Evolutionary conservation across 2,888 invertebrate genomes (phyloP), one percentile per base, ranked within the genome.

Genomic region (Eulithis testata): DNA sequence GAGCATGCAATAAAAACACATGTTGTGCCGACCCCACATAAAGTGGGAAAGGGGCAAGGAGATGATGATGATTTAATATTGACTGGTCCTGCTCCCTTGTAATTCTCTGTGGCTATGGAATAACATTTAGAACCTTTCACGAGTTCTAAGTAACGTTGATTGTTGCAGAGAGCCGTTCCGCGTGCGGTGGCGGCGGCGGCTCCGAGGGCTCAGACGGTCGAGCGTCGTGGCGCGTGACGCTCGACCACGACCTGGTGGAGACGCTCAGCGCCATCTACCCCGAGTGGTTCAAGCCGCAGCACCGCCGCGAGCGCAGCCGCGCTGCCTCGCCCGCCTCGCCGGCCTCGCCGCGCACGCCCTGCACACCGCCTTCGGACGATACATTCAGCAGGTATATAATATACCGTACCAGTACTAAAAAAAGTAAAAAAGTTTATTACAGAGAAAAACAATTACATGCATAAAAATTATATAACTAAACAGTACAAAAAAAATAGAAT

Each of bases 261-360:
- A 98, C 98, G 86, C 96, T 98, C 86, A 96, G 97, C 89, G 96
- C 97, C 82, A 97, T 97, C 90, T 98, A 97, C 94, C 98, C 98
- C 79, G 97, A 97, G 95, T 98, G 98, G 98, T 98, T 98, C 94
- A 96, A 96, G 86, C 90, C 90, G 77, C 91, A 91, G 83, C 87
- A 87, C 74, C 86, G 88, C 72, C 88, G 88, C 72, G 91, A 89
- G 77, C 87, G 88, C 74, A 86, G 87, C 81, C 86, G 86, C 73
- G 83, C 88, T 69, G 82, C 87, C 71, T 87, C 91, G 75, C 87
- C 87, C 65, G 78, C 80, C 66, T 85, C 91, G 72, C 87, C 88
- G 72, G 78, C 79, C 66, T 85, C 91, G 72, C 87, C 88, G 73
- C 82, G 74, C 70, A 81, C 86, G 64, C 87, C 87, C 70, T 75